Conservation (phyloP, 2,113 vertebrate species). For the Dromas ardeola region DNA sequence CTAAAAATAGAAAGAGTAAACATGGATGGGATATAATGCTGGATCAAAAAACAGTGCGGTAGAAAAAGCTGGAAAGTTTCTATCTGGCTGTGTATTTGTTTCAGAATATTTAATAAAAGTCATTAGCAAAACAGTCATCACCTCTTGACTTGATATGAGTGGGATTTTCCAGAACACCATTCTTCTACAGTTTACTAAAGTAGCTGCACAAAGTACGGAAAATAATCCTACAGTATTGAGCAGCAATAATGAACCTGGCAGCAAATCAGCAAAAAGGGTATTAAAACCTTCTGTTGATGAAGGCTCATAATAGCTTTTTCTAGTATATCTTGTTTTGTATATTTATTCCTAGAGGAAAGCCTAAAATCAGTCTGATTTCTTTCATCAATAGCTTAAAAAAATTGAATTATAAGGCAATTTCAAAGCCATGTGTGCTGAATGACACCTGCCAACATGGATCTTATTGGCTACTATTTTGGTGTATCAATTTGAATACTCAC, state of each 20-base stretch:
- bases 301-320: neutral
- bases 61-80: neutral
- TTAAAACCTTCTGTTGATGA: neutral
- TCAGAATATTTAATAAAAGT: neutral
- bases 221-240: neutral
- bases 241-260: neutral
- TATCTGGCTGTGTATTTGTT: neutral
- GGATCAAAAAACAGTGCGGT: neutral
- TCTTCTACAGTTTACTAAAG: neutral
- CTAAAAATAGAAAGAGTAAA: neutral
- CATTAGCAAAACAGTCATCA: neutral
- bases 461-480: neutral
- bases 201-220: neutral
- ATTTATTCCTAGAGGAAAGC: neutral
- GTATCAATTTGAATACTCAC: neutral
- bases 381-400: neutral
- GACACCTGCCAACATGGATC: neutral
- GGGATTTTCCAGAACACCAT: neutral
- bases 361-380: neutral
- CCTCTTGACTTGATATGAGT: neutral
- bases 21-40: neutral
- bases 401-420: neutral
- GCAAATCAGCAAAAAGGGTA: neutral
- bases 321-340: neutral
- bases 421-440: neutral